Base-by-base conservation (phyloP, 2,888 invertebrate species). In the Dasypogon diadema region DNA sequence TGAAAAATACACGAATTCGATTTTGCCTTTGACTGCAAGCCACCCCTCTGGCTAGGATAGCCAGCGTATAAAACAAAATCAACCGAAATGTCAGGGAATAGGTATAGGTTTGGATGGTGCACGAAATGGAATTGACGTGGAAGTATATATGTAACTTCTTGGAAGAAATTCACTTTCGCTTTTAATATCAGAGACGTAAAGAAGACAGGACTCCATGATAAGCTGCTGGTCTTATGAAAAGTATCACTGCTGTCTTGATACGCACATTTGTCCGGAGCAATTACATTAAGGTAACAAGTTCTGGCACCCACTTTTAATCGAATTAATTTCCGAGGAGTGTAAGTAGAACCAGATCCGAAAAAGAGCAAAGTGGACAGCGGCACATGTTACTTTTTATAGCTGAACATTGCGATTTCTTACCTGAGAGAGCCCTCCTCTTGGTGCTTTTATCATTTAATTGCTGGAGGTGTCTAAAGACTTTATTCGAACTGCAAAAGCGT, bases 1-100 rank as follows among this genome's bases (percentile, higher is more conserved):
- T 70, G 70, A 51, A 70, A 70, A 70, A 70, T 21, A 30, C 30
- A 30, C 26, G 70, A 70, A 54, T 70, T 70, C 54, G 70, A 70
- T 70, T 70, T 70, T 26, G 14, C 70, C 70, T 34, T 54, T 46
- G 4, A 30, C 54, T 70, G 54, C 54, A 54, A 37, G 12, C 12
- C 21, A 54, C 70, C 70, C 51, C 54, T n/a, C 30, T 70, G 34
- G 34, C 21, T 34, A 30, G 54, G 37, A 54, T 18, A 70, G 26
- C 54, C 10, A 54, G 10, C 14, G 51, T 12, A 46, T 22, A n/a
- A 24, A 46, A 65, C 24, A 48, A 65, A 42, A 65, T 48, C 24
- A 24, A 65, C 37, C 42, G 65, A 42, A 65, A 37, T 48, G 46
- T 24, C 65, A 24, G 42, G n/a, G 12, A 22, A 24, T 14, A 65